Evolutionary conservation across 2,888 invertebrate genomes (phyloP).

Genomic region (Synanthedon andrenaeformis): DNA sequence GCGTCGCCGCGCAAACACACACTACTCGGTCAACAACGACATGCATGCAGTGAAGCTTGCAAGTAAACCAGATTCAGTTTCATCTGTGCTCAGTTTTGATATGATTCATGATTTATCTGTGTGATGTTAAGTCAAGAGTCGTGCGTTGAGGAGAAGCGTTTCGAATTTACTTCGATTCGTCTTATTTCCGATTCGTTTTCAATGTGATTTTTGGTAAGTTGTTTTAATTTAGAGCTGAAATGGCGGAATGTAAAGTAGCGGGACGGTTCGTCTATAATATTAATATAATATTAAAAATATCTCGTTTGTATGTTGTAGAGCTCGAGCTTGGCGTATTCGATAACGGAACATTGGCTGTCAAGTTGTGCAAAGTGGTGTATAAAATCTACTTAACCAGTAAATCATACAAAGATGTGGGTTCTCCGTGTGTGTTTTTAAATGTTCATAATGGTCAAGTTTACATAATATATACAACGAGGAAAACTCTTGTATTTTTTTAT

Average conservation of each 20-base stretch:
- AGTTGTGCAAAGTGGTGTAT: conserved; percentile 68
- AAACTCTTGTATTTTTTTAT: too few relatives aligned
- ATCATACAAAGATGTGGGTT: conserved; percentile 67
- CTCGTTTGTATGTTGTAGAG: conserved; percentile 25
- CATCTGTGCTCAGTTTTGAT: conserved; percentile 68
- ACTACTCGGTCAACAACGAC: conserved; percentile 63
- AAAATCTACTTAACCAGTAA: conserved; percentile 54
- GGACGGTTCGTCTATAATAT: conserved; percentile 24
- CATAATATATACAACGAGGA: too few relatives aligned
- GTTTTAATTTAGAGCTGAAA: conserved; percentile 54
- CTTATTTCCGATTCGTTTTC: conserved; percentile 36
- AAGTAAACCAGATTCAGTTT: conserved; percentile 68
- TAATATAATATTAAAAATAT: conserved; percentile 24
- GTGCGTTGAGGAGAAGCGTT: conserved; percentile 71
- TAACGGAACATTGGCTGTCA: conserved; percentile 45
- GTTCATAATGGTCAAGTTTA: conserved; percentile 22
- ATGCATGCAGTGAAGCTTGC: conserved; percentile 70
- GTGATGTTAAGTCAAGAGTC: conserved; percentile 62
- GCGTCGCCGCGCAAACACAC: conserved; percentile 32
- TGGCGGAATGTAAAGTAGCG: conserved; percentile 61
- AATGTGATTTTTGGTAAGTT: conserved; percentile 63
- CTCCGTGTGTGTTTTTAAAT: conserved; percentile 53
- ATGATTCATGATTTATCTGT: conserved; percentile 67
- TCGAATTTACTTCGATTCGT: conserved; percentile 67
- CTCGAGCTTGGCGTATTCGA: conserved; percentile 35